Conservation (phyloP, 2,888 invertebrate genomes). For the Lamellibrachia satsuma region DNA sequence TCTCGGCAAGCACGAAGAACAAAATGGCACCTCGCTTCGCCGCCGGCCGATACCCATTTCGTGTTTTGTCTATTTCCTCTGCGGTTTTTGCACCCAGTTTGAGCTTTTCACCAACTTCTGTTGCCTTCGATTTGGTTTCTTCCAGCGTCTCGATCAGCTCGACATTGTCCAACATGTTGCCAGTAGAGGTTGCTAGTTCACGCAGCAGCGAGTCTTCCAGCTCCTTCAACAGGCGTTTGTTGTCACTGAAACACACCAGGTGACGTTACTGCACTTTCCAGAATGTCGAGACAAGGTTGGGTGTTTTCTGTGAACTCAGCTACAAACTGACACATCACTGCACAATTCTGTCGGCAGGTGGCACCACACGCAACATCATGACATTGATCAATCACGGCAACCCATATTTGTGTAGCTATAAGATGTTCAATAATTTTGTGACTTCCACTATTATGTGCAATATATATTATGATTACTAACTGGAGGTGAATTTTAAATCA, state of each 20-base stretch:
- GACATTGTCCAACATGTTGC: conserved; percentile 91
- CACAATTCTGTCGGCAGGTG: not conserved
- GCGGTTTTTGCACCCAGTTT: conserved; percentile 80
- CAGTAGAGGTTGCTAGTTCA: conserved; percentile 83
- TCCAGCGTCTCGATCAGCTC: conserved; percentile 87
- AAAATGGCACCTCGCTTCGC: conserved; percentile 88
- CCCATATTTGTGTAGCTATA: not conserved
- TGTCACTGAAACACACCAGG: conserved; percentile 69
- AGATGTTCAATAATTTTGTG: not conserved
- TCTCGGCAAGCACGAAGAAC: conserved; percentile 89
- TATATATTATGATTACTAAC: not conserved
- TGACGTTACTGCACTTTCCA: not conserved
- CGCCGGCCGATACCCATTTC: conserved; percentile 86
- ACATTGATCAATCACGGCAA: not conserved
- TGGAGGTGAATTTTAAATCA: not conserved
- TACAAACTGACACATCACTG: not conserved
- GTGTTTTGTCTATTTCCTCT: conserved; percentile 80
- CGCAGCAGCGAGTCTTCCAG: conserved; percentile 85
- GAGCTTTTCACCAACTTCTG: conserved; percentile 81
- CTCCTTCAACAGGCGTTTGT: conserved; percentile 83
- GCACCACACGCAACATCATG: not conserved
- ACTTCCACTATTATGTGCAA: not conserved
- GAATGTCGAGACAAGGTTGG: not conserved
- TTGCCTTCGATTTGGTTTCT: conserved; percentile 87
- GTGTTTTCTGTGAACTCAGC: not conserved